Evolutionary conservation across 1,140 invertebrate species (phyloP).

Genomic region (Acyrthosiphon pisum): DNA sequence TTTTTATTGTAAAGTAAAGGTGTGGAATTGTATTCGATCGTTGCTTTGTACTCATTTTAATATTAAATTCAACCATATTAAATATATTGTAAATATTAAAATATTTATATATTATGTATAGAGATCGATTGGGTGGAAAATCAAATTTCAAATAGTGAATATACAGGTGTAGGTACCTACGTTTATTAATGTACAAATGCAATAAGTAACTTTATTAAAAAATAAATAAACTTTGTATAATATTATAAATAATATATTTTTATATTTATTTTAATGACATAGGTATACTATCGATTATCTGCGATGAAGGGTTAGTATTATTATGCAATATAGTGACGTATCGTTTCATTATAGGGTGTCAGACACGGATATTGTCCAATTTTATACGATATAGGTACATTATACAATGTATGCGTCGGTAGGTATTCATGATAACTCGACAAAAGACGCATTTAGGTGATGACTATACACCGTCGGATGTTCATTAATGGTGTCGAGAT

Average conservation of each 20-base stretch:
- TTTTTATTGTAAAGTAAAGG: too few relatives aligned
- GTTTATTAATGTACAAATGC: neutral
- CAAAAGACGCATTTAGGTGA: neutral
- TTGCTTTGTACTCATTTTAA: too few relatives aligned
- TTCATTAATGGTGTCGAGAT: conserved; percentile 17
- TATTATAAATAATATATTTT: neutral
- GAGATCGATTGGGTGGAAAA: too few relatives aligned
- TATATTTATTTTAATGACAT: neutral
- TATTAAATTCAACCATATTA: too few relatives aligned
- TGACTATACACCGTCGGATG: neutral
- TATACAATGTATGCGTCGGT: neutral
- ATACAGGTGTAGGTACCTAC: too few relatives aligned
- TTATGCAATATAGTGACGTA: neutral
- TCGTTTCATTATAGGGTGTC: neutral
- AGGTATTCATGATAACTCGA: neutral
- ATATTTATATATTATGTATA: too few relatives aligned
- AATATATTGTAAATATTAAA: too few relatives aligned
- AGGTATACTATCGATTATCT: neutral
- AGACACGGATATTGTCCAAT: neutral
- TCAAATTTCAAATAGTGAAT: too few relatives aligned
- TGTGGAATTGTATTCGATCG: too few relatives aligned
- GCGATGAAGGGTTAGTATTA: neutral
- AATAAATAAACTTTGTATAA: neutral
- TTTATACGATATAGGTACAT: neutral
- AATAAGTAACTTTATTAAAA: neutral